Evolutionary conservation across 1,140 invertebrate species (phyloP), one percentile per base, ranked within the genome.

Genomic region (Trichonephila clavipes): DNA sequence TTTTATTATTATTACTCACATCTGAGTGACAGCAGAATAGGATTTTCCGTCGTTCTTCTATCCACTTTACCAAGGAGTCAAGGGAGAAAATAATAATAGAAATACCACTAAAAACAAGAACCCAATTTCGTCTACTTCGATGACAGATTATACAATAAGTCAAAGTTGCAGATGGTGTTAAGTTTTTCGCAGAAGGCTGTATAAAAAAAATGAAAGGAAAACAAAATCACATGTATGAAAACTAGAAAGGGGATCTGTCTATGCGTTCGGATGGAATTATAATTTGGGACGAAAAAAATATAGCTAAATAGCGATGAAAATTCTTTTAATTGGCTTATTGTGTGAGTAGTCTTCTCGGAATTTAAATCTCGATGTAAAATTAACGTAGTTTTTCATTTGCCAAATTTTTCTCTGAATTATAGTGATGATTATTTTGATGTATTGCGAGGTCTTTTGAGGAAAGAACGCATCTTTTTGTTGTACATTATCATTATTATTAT

Each of bases 141-240:
- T 83, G 82, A 59, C 82, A 83, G 82, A 83, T 83, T 83, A 51
- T 28, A 58, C 51, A 83, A 83, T 83, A 83, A 83, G 82, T 83
- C 19, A 59, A 58, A 83, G 19, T 58, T 51, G 82, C 82, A 83
- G 51, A 7, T 16, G 28, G 18, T 28, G 72, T 19, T 18, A 77
- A 1, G 62, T 64, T 64, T 14, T 77, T 34, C 14, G 16, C 0
- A 40, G 28, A 5, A 18, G 69, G 24, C 4, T 5, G 16, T 5
- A 18, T 1, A 16, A 40, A 40, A 34, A 77, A 77, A 5, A 77
- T 18, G 5, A 28, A 77, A 6, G 6, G 6, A 34, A 40, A 34
- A 72, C 28, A 72, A 28, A 40, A 77, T 1, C 4, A n/a, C 19
- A 64, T 1, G n/a, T 24, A 28, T 40, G 3, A 34, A 77, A 19